These are phyloP conservation scores for Mythimna vitellina DNA, from an alignment of 2,888 invertebrate species.

Conservation along the genomic window DNA sequence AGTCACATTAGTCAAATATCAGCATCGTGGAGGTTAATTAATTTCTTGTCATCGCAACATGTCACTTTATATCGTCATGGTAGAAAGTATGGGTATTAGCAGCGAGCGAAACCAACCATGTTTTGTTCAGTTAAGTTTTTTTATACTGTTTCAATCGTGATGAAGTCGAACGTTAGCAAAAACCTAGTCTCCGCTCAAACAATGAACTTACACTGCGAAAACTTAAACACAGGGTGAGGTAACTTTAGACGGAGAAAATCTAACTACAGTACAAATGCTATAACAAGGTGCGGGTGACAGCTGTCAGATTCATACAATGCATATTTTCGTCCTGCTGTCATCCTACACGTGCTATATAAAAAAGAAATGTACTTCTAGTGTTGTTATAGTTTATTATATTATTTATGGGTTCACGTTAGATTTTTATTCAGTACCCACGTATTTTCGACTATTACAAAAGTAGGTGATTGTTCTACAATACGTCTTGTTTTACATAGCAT, in stretches of 20 bases:
- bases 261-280: not conserved
- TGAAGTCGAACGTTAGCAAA: constrained; percentile 76
- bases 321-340: too few species aligned
- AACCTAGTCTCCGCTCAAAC: constrained; percentile 75
- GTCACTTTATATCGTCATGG: constrained; percentile 68
- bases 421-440: too few species aligned
- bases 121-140: constrained; percentile 74
- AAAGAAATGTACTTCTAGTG: too few species aligned
- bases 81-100: constrained; percentile 71
- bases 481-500: too few species aligned
- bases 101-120: constrained; percentile 83
- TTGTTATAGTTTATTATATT: too few species aligned
- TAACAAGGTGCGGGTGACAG: too few species aligned
- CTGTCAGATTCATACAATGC: too few species aligned
- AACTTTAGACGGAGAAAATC: constrained; percentile 29
- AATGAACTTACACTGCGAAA: constrained; percentile 82
- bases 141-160: constrained; percentile 71
- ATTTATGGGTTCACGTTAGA: too few species aligned
- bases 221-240: constrained; percentile 70
- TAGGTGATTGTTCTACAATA: too few species aligned
- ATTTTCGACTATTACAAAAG: too few species aligned
- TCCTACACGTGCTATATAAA: too few species aligned
- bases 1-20: not conserved
- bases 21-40: not conserved
- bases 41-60: constrained; percentile 36